phyloP scores from a whole-genome alignment of 2,113 vertebrate species.

The Lonchura striata region DNA sequence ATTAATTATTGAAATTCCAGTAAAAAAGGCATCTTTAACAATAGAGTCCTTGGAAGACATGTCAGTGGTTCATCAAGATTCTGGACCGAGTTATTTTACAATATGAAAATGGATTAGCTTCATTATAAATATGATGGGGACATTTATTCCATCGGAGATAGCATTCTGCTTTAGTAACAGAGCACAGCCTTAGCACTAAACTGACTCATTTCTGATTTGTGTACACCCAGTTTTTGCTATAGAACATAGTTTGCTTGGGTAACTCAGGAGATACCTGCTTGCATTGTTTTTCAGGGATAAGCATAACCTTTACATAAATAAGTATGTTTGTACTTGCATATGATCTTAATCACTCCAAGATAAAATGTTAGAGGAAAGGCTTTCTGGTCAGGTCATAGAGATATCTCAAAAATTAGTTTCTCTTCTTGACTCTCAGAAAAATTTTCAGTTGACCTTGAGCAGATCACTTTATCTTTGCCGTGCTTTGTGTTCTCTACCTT shows the following conservation, averaged over 20 bases:
- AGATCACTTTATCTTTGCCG: background rate
- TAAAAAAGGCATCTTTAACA: constrained; percentile 33
- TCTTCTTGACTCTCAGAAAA: background rate
- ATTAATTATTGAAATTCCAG: constrained; percentile 50
- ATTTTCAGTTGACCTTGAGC: background rate
- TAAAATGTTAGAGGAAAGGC: background rate
- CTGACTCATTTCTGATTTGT: background rate
- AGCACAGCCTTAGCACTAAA: background rate
- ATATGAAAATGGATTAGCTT: constrained; percentile 19
- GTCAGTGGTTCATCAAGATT: constrained; percentile 16
- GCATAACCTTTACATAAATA: background rate
- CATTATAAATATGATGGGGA: background rate
- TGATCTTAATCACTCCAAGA: background rate
- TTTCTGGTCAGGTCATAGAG: background rate
- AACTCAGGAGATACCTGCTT: background rate
- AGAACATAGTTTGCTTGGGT: background rate
- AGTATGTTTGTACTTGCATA: background rate
- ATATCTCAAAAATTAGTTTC: background rate
- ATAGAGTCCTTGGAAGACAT: background rate
- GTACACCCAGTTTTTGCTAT: background rate
- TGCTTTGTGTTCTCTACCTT: background rate
- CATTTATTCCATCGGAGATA: background rate
- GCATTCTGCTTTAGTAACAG: background rate
- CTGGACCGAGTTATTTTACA: constrained; percentile 12
- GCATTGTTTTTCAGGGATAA: background rate